A percentile compares a stretch with the other conserved stretches of the same genome.
Evolutionary conservation across 2,113 vertebrate genomes (phyloP).

Genomic region (Sylvicapra grimmia): DNA sequence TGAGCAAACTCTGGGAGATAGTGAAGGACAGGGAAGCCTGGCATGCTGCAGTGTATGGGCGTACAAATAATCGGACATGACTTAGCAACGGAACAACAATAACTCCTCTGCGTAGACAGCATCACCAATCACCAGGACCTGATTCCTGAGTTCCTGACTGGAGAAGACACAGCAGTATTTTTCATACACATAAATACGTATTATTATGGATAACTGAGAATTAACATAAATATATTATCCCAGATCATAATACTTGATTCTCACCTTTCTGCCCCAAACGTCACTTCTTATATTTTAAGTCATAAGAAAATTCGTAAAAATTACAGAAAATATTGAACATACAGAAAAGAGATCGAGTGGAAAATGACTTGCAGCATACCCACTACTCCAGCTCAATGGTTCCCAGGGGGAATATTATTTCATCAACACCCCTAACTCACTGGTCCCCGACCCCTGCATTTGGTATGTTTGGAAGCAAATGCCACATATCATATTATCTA

Average conservation of each 20-base stretch:
- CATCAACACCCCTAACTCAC: background rate
- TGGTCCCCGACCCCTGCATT: background rate
- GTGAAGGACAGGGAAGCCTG: background rate
- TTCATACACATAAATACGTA: background rate
- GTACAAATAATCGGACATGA: background rate
- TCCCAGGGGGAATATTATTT: too few species aligned
- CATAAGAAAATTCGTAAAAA: background rate
- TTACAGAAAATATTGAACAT: background rate
- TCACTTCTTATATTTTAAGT: background rate
- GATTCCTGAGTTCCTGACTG: background rate
- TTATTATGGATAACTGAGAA: background rate
- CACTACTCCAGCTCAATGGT: rapidly evolving
- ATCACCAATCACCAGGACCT: background rate
- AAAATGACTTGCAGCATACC: background rate
- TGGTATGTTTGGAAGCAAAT: background rate
- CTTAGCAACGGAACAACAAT: background rate
- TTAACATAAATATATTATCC: background rate
- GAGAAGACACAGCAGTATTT: background rate
- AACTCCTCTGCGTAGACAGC: background rate
- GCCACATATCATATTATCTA: background rate
- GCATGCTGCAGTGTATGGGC: background rate
- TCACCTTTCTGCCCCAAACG: background rate
- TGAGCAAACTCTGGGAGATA: background rate
- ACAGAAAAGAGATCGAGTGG: background rate
- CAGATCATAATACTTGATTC: background rate